Evolutionary conservation across 2,797 vertebrate genomes (phyloP).

Genomic region (Onychomys arenicola): DNA sequence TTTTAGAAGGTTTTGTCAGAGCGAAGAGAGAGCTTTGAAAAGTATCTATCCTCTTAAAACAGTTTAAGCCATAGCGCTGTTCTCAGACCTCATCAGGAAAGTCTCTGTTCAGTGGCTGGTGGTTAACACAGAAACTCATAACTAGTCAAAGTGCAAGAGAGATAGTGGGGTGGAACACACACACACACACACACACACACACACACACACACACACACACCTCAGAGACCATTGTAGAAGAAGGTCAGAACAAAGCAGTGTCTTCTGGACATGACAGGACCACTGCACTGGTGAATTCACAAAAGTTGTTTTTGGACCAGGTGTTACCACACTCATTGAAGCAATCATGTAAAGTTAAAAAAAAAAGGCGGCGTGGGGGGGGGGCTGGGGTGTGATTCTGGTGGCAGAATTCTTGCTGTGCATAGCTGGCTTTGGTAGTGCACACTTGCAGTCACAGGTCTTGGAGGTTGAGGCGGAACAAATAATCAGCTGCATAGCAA

Average conservation of each 20-base stretch:
- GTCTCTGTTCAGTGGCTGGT: not conserved
- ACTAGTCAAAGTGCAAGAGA: not conserved
- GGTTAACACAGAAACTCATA: not conserved
- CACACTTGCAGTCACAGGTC: not conserved
- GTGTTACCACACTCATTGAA: not conserved
- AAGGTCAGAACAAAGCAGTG: not conserved
- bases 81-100: not conserved
- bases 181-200: not conserved
- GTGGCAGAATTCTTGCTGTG: not conserved
- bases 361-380: too few relatives aligned
- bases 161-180: not conserved
- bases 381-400: not conserved
- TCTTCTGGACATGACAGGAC: not conserved
- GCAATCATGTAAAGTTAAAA: not conserved
- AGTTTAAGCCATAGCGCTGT: not conserved
- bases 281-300: not conserved
- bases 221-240: not conserved
- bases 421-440: not conserved
- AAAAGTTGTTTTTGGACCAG: not conserved
- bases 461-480: not conserved
- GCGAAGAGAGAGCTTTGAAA: not conserved
- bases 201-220: not conserved
- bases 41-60: too few relatives aligned
- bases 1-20: conserved; percentile 54
- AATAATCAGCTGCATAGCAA: not conserved